These are phyloP conservation scores for Hyperopisus bebe DNA, from an alignment of 2,113 vertebrate genomes.

Conservation along the genomic window DNA sequence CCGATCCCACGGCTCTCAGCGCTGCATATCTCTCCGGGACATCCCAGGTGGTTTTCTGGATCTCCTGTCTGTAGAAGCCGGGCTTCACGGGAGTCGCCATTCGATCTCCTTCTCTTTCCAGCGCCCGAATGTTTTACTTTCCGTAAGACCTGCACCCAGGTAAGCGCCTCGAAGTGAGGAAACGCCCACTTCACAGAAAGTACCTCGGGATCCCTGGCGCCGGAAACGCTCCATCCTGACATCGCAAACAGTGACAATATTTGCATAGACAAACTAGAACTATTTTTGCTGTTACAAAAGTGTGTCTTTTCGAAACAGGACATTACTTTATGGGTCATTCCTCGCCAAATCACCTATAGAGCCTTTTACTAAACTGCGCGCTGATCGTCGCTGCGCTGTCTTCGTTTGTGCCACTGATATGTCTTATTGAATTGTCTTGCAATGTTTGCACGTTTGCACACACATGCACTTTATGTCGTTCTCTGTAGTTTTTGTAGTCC, in stretches of 20 bases:
- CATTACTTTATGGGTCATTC: not conserved
- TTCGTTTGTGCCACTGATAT: not conserved
- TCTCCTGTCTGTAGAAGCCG: conserved; percentile 55
- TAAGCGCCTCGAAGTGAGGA: conserved; percentile 6
- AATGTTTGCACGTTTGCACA: not conserved
- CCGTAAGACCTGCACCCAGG: not conserved
- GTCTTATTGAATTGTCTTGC: not conserved
- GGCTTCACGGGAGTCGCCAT: conserved; percentile 45
- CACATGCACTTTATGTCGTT: not conserved
- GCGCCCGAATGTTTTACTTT: not conserved
- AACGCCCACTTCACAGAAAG: conserved; percentile 26
- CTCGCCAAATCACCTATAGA: not conserved
- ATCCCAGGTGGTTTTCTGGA: conserved; percentile 68
- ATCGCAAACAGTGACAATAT: not conserved
- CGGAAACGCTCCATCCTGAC: not conserved
- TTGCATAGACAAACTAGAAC: not conserved
- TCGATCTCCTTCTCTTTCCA: not conserved
- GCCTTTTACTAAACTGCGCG: not conserved
- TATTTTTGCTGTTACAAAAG: not conserved
- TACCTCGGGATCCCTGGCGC: not conserved
- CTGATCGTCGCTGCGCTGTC: not conserved
- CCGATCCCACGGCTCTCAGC: conserved; percentile 57
- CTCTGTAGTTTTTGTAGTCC: not conserved
- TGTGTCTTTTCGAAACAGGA: not conserved
- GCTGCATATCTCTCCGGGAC: conserved; percentile 54